phyloP scores from a whole-genome alignment of 2,113 vertebrate genomes.

The Neodon shergylaensis region DNA sequence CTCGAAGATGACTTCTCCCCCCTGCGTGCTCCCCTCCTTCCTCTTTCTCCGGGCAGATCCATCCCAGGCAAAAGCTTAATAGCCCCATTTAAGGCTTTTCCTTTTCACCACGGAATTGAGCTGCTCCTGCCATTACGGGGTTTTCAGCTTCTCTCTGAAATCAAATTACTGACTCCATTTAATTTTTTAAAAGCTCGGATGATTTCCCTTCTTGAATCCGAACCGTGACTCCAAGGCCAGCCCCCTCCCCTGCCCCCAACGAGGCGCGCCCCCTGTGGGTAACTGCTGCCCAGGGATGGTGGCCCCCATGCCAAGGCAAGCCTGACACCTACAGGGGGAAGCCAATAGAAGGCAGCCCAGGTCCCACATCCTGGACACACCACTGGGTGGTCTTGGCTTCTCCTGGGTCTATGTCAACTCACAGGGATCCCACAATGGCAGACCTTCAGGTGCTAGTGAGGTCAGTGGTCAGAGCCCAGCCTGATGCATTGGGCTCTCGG shows the following conservation, averaged over 20 bases:
- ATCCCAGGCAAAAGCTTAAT: conserved; percentile 79
- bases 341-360: conserved; percentile 73
- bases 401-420: neutral
- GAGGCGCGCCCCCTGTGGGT: neutral
- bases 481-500: rapidly evolving
- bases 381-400: conserved; percentile 73
- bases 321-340: conserved; percentile 85
- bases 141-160: conserved; percentile 81
- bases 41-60: conserved; percentile 75
- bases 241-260: neutral
- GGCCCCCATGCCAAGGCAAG: conserved; percentile 73
- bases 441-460: neutral
- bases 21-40: neutral
- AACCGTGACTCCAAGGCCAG: conserved; percentile 60
- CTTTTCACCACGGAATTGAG: conserved; percentile 74
- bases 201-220: conserved; percentile 69
- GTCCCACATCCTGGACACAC: conserved; percentile 85
- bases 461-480: neutral
- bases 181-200: conserved; percentile 79
- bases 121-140: conserved; percentile 70
- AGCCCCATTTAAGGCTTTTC: conserved; percentile 81
- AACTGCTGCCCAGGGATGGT: neutral
- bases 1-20: conserved; percentile 68
- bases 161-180: conserved; percentile 81
- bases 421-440: rapidly evolving